Evolutionary conservation across 2,113 vertebrate genomes (phyloP), one percentile per base, ranked within the genome.

Genomic region (Xyrauchen texanus): DNA sequence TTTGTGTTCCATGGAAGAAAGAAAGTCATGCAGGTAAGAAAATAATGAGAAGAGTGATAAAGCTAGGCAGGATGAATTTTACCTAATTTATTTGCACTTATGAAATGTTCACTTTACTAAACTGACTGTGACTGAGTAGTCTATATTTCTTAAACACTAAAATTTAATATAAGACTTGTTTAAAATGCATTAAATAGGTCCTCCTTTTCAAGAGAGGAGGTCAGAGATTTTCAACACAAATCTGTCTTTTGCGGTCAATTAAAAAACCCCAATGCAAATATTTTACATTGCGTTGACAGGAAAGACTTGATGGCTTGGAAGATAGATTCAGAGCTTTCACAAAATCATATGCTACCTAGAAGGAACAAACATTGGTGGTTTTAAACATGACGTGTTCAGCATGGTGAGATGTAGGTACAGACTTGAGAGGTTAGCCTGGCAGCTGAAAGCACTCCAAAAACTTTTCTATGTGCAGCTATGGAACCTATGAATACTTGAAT

Each of bases 161-260:
- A 47, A 72, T 60, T 72, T 47, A 60, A 60, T 60, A n/a, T 55
- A 72, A 60, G 55, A 60, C 69, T 60, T 60, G 7, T 72, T 60
- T 12, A 72, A 72, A 60, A 72, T 11, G 42, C 44, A 72, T 47
- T 16, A 45, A 69, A 69, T 42, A 8, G 47, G 16, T 6, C 53
- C 34, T 60, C 9, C 6, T 71, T 5, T 71, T 45, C 53, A 71
- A 7, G 3, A 7, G 7, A 58, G 55, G 55, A 45, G 13, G 42
- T 13, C 42, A 72, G 55, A 72, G 16, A 55, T 60, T 47, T 45
- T 72, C 55, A 47, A 72, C 69, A 47, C 44, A 6, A 60, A 72
- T 60, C 6, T 72, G 55, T 58, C 55, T 58, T 15, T 15, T 6
- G 6, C 55, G 3, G 42, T 60, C 6, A 8, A 13, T 46, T 7